Percentiles rank a stretch among this genome's conserved stretches.
Evolutionary conservation across 1,140 invertebrate species (phyloP).

Genomic region (Cotesia typhae): DNA sequence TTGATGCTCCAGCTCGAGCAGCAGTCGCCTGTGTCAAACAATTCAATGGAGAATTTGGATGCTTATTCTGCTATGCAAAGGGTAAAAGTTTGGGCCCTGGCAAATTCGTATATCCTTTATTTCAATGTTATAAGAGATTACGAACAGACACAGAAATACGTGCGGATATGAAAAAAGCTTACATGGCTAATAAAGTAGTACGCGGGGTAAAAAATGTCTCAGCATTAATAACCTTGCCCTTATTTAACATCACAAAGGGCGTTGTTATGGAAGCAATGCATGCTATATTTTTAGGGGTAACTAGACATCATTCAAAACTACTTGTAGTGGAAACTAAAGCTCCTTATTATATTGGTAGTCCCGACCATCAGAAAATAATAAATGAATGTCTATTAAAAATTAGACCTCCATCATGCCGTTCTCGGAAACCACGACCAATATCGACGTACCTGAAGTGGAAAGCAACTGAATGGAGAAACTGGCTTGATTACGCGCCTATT

Average conservation of each 20-base stretch:
- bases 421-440: constrained; percentile 8
- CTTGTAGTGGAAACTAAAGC: neutral
- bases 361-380: neutral
- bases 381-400: constrained; percentile 16
- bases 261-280: constrained; percentile 21
- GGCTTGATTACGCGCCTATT: constrained; percentile 29
- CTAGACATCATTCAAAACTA: constrained; percentile 16
- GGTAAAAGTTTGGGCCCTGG: constrained; percentile 4
- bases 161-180: neutral
- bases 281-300: constrained; percentile 12
- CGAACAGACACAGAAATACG: neutral
- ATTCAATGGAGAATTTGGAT: constrained; percentile 27
- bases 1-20: constrained; percentile 21
- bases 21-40: constrained; percentile 13
- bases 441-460: constrained; percentile 30
- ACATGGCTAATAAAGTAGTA: neutral
- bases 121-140: neutral
- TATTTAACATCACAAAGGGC: constrained; percentile 14
- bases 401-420: constrained; percentile 23
- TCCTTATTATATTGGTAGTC: constrained; percentile 9
- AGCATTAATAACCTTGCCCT: neutral
- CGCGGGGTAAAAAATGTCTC: constrained; percentile 11
- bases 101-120: constrained; percentile 8
- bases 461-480: constrained; percentile 39
- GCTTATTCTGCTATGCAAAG: constrained; percentile 25